Conservation (phyloP, 1,140 invertebrate genomes). For the Listronotus bonariensis region DNA sequence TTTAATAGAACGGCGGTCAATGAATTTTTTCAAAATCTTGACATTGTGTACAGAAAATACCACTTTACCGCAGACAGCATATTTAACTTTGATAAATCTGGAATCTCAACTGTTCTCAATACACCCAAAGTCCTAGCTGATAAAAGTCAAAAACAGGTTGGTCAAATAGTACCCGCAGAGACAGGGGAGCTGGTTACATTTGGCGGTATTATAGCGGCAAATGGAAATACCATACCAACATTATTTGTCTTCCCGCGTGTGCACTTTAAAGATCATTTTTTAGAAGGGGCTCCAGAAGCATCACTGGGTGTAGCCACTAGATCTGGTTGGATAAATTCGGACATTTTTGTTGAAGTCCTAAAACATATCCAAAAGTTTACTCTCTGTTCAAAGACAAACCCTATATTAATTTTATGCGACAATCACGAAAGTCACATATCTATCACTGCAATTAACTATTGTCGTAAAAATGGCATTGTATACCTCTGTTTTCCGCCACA, state of each 20-base stretch:
- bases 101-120: too few relatives aligned
- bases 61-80: constrained; percentile 27
- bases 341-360: constrained; percentile 54
- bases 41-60: constrained; percentile 45
- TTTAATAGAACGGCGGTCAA: constrained; percentile 24
- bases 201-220: constrained; percentile 51
- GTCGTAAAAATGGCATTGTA: too few relatives aligned
- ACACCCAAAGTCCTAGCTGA: too few relatives aligned
- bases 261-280: constrained; percentile 52
- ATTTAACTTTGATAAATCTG: too few relatives aligned
- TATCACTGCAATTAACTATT: too few relatives aligned
- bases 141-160: constrained; percentile 50
- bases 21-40: constrained; percentile 12
- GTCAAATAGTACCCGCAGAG: constrained; percentile 53
- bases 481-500: too few relatives aligned
- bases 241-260: constrained; percentile 46
- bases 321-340: constrained; percentile 57
- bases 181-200: constrained; percentile 53
- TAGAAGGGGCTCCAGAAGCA: constrained; percentile 47
- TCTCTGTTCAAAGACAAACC: constrained; percentile 47
- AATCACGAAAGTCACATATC: constrained; percentile 55
- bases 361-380: constrained; percentile 51
- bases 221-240: constrained; percentile 52
- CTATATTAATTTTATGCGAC: constrained; percentile 53
- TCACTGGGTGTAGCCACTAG: constrained; percentile 53